Base-by-base conservation (phyloP, 2,113 vertebrate genomes). In the Leiothrix lutea region DNA sequence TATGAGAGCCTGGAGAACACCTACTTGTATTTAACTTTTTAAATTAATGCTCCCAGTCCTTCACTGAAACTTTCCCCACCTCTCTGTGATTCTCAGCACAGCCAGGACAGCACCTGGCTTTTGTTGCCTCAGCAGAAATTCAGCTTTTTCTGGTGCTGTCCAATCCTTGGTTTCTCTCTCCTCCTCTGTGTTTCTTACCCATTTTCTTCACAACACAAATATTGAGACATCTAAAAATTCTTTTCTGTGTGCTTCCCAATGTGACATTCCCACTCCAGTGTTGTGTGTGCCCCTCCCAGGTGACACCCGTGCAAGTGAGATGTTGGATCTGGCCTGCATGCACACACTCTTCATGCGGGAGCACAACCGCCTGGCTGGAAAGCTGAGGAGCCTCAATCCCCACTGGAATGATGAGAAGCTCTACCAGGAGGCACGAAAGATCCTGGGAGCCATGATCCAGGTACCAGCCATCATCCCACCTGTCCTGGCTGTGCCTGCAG, bases 331-430 rank as follows among this genome's bases (percentile, higher is more conserved):
- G 98, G 97, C 97, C 0, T 98, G 98, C 10, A 91, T 99, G 83
- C 99, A 99, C 85, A 99, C 98, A 0, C 96, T 99, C 56, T 99
- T 99, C 26, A 5, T 99, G 88, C 93, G 98, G 72, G 99, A 99
- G 72, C 99, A 99, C 97, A 99, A 99, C 97, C 95, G 98, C 35
- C 96, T 99, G 97, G 98, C 98, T 6, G 90, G 74, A 1, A 96
- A 96, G 82, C 98, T 99, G 84, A 98, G 96, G 80, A 66, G 56
- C 19, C 85, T 99, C 47, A 99, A 99, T 86, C 98, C 98, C 18
- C 95, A 72, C 53, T 99, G 98, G 99, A 96, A 95, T 12, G 97
- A 98, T 8, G 97, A 99, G 40, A 98, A 78, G 9, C 93, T 99
- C 23, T 99, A 98, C 84, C 97, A 99, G 69, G 99, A 99, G 88